These are phyloP conservation scores for Smittia aterrima DNA, from an alignment of 2,888 invertebrate genomes.

Conservation along the genomic window DNA sequence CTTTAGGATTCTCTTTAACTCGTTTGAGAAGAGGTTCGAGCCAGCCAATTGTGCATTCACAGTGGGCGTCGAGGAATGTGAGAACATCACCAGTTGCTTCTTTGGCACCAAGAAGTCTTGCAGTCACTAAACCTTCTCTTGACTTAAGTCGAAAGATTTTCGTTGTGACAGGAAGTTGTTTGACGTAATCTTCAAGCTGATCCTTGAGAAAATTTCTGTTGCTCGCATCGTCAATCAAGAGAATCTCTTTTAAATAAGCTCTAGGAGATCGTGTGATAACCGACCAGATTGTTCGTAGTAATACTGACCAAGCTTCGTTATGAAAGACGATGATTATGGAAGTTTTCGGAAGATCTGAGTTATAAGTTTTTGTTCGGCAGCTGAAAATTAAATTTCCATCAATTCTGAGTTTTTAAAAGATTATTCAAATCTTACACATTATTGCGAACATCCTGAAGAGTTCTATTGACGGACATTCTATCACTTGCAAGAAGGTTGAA, in stretches of 20 bases:
- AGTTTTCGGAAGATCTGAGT: slow-evolving; percentile 72
- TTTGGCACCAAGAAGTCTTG: slow-evolving; percentile 74
- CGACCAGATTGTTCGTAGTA: slow-evolving; percentile 91
- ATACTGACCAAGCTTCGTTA: slow-evolving; percentile 98
- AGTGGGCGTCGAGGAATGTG: slow-evolving; percentile 97
- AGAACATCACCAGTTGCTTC: slow-evolving; percentile 68
- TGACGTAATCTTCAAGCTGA: slow-evolving; percentile 67
- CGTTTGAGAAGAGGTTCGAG: slow-evolving; percentile 70
- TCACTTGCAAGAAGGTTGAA: slow-evolving; percentile 88
- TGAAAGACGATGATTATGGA: slow-evolving; percentile 96
- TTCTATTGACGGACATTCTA: slow-evolving; percentile 79
- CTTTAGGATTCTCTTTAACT: slow-evolving; percentile 50
- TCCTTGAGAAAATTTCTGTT: slow-evolving; percentile 67
- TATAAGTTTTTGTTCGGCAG: slow-evolving; percentile 60
- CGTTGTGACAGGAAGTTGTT: slow-evolving; percentile 62
- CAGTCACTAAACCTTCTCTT: slow-evolving; percentile 77
- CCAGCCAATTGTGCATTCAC: slow-evolving; percentile 86
- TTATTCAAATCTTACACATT: slow-evolving; percentile 61
- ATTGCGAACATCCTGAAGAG: slow-evolving; percentile 79
- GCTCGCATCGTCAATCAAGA: slow-evolving; percentile 87
- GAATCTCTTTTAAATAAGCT: slow-evolving; percentile 74
- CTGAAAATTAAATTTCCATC: slow-evolving; percentile 52
- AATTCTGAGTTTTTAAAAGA: background rate
- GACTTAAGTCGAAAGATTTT: slow-evolving; percentile 63
- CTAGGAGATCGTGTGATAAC: slow-evolving; percentile 85